Conservation (phyloP, 1,140 invertebrate species). For the Euglossa dilemma region DNA sequence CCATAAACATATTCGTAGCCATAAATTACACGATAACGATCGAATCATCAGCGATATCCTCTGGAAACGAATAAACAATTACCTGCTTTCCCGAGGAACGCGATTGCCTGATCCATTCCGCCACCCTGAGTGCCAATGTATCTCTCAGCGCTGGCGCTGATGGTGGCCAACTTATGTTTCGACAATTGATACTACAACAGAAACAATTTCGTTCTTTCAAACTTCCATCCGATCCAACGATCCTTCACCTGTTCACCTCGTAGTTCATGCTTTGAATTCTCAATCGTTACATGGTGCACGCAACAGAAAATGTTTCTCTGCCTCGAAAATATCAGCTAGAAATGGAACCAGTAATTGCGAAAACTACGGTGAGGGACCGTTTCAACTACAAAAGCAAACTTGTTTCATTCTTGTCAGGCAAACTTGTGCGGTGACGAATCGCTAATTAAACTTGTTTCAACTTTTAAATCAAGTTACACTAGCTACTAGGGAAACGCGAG, state of each 20-base stretch:
- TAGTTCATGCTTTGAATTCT: neutral
- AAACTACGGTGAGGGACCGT: neutral
- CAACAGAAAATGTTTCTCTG: neutral
- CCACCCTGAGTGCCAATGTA: constrained; percentile 98
- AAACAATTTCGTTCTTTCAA: neutral
- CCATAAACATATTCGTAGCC: neutral
- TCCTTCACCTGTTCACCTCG: neutral
- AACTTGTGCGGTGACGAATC: neutral
- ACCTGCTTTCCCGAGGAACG: constrained; percentile 94
- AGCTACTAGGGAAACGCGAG: neutral
- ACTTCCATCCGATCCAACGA: neutral
- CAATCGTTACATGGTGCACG: neutral
- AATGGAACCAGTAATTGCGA: neutral
- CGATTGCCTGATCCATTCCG: constrained; percentile 99
- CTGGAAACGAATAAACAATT: constrained; percentile 53
- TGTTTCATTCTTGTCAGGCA: neutral
- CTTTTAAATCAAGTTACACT: too few species aligned
- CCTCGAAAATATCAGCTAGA: neutral
- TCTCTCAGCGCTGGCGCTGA: constrained; percentile 94
- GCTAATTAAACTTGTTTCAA: constrained; percentile 14
- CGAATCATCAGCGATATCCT: neutral
- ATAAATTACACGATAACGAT: neutral
- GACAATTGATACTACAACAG: constrained; percentile 79
- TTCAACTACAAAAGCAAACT: neutral
- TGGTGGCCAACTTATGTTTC: constrained; percentile 90